Evolutionary conservation across 2,797 vertebrate genomes (phyloP).

Genomic region (Loris lydekkerianus): DNA sequence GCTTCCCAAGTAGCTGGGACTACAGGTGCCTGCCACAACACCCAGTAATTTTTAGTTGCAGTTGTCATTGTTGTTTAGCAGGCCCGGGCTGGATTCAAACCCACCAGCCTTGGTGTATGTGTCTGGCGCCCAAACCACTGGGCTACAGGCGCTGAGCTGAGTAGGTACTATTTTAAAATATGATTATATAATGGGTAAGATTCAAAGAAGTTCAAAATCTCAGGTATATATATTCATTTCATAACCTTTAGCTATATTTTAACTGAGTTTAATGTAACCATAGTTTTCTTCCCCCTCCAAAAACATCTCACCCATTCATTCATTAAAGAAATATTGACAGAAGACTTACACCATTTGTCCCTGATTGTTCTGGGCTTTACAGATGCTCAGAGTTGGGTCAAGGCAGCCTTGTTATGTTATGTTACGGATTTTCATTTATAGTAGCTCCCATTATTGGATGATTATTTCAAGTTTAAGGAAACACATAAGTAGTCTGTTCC

Average conservation of each 20-base stretch:
- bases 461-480: slow-evolving; percentile 49
- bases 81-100: no score
- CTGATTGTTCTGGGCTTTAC: background rate
- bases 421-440: background rate
- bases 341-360: background rate
- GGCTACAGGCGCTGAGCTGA: background rate
- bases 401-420: background rate
- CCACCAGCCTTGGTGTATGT: no score
- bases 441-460: background rate
- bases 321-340: background rate
- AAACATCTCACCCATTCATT: background rate
- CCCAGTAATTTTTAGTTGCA: no score
- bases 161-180: slow-evolving; percentile 34
- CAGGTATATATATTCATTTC: background rate
- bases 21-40: no score
- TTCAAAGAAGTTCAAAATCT: slow-evolving; percentile 30
- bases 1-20: no score
- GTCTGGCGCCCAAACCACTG: no score
- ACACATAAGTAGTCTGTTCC: background rate
- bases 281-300: background rate
- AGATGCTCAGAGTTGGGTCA: background rate
- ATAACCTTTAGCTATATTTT: background rate
- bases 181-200: background rate
- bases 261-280: slow-evolving; percentile 29
- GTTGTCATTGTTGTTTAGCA: no score